These are phyloP conservation scores for Liopterus haemorrhoidalis DNA, from an alignment of 2,888 invertebrate genomes.

Conservation along the genomic window DNA sequence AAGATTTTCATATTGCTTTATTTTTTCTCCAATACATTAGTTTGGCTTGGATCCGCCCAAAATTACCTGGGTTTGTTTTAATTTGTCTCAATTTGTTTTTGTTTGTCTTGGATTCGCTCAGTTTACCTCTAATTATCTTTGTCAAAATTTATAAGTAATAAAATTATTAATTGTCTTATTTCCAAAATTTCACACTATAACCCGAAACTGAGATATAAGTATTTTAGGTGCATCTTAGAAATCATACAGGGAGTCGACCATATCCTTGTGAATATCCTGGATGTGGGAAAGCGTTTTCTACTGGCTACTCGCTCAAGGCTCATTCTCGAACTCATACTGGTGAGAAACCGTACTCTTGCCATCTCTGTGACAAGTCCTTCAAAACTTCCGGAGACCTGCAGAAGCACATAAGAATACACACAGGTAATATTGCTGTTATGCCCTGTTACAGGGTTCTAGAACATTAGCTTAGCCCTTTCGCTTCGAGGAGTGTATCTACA, in stretches of 20 bases:
- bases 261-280: slow-evolving; percentile 47
- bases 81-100: too few relatives aligned
- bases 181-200: not conserved
- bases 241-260: slow-evolving; percentile 49
- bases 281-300: slow-evolving; percentile 50
- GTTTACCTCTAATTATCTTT: too few relatives aligned
- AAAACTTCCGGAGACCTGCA: slow-evolving; percentile 44
- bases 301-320: slow-evolving; percentile 48
- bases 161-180: too few relatives aligned
- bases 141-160: too few relatives aligned
- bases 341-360: slow-evolving; percentile 43
- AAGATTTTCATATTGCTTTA: too few relatives aligned
- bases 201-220: slow-evolving; percentile 10
- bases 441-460: too few relatives aligned
- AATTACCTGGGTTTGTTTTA: too few relatives aligned
- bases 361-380: slow-evolving; percentile 40
- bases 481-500: too few relatives aligned
- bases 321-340: slow-evolving; percentile 54
- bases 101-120: too few relatives aligned
- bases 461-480: too few relatives aligned
- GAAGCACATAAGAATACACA: slow-evolving; percentile 44
- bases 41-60: too few relatives aligned
- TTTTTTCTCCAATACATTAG: too few relatives aligned
- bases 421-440: slow-evolving; percentile 36
- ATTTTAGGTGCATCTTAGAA: slow-evolving; percentile 50